Evolutionary conservation across 2,797 vertebrate genomes (phyloP).

Genomic region (Dallia pectoralis): DNA sequence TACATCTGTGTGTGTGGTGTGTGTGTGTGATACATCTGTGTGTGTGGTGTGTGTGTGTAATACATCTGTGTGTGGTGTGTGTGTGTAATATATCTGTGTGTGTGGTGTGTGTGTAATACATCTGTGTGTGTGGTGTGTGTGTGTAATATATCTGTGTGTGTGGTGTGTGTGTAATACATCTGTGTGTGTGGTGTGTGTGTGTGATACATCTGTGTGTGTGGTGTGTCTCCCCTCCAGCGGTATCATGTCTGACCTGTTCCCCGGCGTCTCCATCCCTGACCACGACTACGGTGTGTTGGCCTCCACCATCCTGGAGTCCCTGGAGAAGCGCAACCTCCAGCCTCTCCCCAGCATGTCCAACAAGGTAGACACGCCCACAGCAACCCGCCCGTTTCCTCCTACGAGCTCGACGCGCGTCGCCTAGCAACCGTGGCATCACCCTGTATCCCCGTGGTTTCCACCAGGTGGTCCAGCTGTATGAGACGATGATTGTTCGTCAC

Average conservation of each 20-base stretch:
- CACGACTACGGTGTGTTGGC: conserved; percentile 85
- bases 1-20: neutral
- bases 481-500: conserved; percentile 89
- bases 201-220: neutral
- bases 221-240: conserved; percentile 67
- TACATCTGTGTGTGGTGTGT: conserved; percentile 18
- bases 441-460: neutral
- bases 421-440: neutral
- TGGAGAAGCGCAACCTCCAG: conserved; percentile 76
- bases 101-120: neutral
- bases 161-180: neutral
- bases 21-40: too few species aligned
- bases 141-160: neutral
- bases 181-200: neutral
- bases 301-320: conserved; percentile 76
- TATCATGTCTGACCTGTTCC: conserved; percentile 88
- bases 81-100: neutral
- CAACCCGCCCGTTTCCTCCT: too few species aligned
- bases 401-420: too few species aligned
- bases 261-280: conserved; percentile 83
- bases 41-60: neutral
- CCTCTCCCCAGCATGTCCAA: conserved; percentile 69
- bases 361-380: neutral
- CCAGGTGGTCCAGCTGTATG: conserved; percentile 87
- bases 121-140: too few species aligned